Conservation (phyloP, 2,888 invertebrate species). For the Plebejus melissa region DNA sequence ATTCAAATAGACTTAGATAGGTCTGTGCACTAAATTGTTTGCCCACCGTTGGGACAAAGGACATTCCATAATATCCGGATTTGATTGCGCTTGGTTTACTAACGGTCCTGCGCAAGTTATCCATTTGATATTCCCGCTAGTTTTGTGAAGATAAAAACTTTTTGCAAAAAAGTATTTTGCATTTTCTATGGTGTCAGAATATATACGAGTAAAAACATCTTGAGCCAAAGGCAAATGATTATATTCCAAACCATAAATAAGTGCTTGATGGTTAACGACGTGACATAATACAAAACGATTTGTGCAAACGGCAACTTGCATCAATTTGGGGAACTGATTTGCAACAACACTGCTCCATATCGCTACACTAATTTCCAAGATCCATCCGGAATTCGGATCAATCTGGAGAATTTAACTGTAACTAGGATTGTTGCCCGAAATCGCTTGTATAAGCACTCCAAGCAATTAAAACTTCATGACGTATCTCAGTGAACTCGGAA, state of each 20-base stretch:
- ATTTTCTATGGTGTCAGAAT: no score
- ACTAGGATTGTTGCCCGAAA: neutral
- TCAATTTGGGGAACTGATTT: neutral
- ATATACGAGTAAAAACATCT: no score
- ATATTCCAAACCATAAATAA: no score
- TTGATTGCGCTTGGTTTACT: no score
- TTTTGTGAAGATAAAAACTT: no score
- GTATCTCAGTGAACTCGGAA: constrained; percentile 26
- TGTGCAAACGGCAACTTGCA: neutral
- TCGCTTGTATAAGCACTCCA: neutral
- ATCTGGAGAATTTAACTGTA: neutral
- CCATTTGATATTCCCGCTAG: neutral
- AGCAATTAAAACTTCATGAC: constrained; percentile 11
- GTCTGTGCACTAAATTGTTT: neutral
- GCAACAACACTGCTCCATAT: neutral
- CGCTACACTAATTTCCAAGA: neutral
- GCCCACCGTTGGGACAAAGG: neutral
- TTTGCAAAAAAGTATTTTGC: no score
- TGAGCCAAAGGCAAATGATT: no score
- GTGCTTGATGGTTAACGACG: neutral
- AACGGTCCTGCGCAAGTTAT: neutral
- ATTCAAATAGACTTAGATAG: neutral
- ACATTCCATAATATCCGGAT: no score
- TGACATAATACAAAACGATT: neutral
- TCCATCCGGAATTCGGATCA: neutral